Base-by-base conservation (phyloP, 2,113 vertebrate species). In the Microcebus tavaratra region DNA sequence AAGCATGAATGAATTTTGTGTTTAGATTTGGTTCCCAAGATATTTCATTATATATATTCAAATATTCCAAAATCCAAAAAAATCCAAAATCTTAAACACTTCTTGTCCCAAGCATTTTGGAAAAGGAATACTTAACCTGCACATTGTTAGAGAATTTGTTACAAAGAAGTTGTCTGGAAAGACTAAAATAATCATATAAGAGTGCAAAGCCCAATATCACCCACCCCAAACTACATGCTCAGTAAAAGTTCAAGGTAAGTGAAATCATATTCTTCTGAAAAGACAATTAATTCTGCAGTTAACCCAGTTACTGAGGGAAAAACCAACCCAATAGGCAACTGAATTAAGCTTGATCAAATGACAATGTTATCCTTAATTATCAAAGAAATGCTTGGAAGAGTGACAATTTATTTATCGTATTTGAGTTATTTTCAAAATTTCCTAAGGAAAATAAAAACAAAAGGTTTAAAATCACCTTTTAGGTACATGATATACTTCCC, bases 391-490 rank as follows among this genome's bases (percentile, higher is more conserved):
- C n/a, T 73, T 65, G 29, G 27, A 73, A 80, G 45, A 72, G 7
- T 79, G 45, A n/a, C 10, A 10, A 61, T 18, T 65, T 80, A 29
- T 34, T 84, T 36, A 63, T 81, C 31, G 48, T 55, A 78, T 63
- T 53, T 34, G 4, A 55, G 67, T 83, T 14, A 48, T 39, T 73
- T 67, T 76, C 7, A 36, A 68, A 36, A 17, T 45, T 84, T 86
- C 65, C 55, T 9, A 72, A 55, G 29, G n/a, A 84, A 90, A 70
- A 78, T 34, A 79, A 89, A 78, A 39, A 36, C 39, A 48, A 68
- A 93, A 89, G 45, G 72, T 31, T 90, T 90, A 78, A n/a, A 89
- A 84, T 90, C 23, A 90, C 63, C 95, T 93, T 85, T 80, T 63
- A 45, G 95, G n/a, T 45, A 63, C 42, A 79, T 72, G 70, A 70